Percentiles rank a stretch among this genome's conserved stretches.
Evolutionary conservation across 2,113 vertebrate species (phyloP).

Genomic region (Prochilodus magdalenae): DNA sequence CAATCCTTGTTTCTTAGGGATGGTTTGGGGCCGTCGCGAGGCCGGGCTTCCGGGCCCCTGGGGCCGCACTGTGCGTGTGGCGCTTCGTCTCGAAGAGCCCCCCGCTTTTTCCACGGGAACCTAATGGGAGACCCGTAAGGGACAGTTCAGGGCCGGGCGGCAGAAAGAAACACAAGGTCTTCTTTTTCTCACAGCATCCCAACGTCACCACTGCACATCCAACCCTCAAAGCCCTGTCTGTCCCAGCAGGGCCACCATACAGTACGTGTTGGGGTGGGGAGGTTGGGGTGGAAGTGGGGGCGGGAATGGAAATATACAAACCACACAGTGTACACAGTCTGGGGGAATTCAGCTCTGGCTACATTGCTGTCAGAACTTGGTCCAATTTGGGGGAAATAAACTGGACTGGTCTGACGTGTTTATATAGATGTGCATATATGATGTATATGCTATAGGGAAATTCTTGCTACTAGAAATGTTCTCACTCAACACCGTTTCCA

Average conservation of each 20-base stretch:
- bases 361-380: not conserved
- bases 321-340: constrained; percentile 2
- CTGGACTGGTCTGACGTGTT: too few relatives aligned
- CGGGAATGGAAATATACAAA: not conserved
- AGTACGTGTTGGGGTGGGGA: too few relatives aligned
- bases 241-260: constrained; percentile 65
- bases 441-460: not conserved
- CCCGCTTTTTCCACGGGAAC: constrained; percentile 93
- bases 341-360: not conserved
- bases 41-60: constrained; percentile 87
- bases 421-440: too few relatives aligned
- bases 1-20: constrained; percentile 95
- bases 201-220: constrained; percentile 62
- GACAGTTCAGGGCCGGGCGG: constrained; percentile 76
- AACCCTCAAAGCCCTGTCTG: constrained; percentile 62
- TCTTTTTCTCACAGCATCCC: constrained; percentile 57
- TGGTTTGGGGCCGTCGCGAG: constrained; percentile 85
- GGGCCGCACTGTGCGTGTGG: constrained; percentile 87
- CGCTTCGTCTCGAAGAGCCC: constrained; percentile 87
- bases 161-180: constrained; percentile 68
- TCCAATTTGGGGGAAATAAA: not conserved
- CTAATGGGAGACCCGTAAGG: constrained; percentile 87
- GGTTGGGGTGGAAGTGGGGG: not conserved
- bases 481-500: constrained; percentile 15
- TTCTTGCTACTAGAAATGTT: not conserved